Evolutionary conservation across 2,888 invertebrate species (phyloP).

Genomic region (Gasteruption jaculator): DNA sequence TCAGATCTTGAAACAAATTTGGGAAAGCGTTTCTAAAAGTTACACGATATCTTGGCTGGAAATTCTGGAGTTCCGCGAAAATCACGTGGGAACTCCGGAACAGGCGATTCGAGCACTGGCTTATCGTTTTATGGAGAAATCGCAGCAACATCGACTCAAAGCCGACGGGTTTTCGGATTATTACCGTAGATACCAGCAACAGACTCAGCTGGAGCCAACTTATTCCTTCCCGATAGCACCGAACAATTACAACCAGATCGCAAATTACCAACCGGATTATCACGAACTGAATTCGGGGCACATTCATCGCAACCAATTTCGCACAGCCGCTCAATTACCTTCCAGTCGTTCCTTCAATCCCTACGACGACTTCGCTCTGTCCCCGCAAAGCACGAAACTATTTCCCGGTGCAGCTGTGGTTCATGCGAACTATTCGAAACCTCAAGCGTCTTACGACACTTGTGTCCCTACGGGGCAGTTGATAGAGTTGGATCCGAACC

Average conservation of each 20-base stretch:
- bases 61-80: constrained; percentile 62
- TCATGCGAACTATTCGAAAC: no score
- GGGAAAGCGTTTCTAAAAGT: constrained; percentile 63
- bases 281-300: no score
- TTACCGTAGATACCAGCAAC: constrained; percentile 26
- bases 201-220: constrained; percentile 27
- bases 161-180: constrained; percentile 30
- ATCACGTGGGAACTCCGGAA: constrained; percentile 56
- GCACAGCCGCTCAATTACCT: no score
- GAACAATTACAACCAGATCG: constrained; percentile 31
- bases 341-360: no score
- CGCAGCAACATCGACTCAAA: constrained; percentile 42
- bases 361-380: no score
- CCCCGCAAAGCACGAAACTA: no score
- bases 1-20: constrained; percentile 72
- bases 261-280: constrained; percentile 32
- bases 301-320: no score
- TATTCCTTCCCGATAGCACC: constrained; percentile 33
- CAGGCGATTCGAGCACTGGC: constrained; percentile 54
- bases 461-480: constrained; percentile 64
- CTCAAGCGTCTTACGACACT: no score
- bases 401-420: constrained; percentile 14
- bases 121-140: constrained; percentile 50
- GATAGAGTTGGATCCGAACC: constrained; percentile 61
- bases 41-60: constrained; percentile 63